Evolutionary conservation across 2,888 invertebrate genomes (phyloP).

Genomic region (Brachycybe producta): DNA sequence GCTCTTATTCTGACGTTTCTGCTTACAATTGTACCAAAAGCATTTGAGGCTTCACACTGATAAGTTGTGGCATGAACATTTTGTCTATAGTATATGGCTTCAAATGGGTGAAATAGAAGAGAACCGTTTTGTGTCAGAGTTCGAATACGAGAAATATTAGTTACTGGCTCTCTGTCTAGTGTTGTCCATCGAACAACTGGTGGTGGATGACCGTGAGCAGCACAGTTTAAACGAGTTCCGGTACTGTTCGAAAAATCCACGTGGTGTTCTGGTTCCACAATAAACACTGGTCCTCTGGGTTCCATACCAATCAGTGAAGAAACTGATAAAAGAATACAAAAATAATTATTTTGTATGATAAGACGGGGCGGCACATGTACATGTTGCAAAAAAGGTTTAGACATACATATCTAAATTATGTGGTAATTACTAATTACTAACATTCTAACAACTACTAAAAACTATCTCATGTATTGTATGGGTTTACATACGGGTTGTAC

Average conservation of each 20-base stretch:
- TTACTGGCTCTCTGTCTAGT: slow-evolving; percentile 12
- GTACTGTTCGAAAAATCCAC: slow-evolving; percentile 32
- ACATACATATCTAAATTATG: no score
- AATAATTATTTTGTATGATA: no score
- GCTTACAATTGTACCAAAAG: slow-evolving; percentile 18
- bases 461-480: no score
- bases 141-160: slow-evolving; percentile 12
- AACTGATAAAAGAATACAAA: no score
- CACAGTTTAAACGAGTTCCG: slow-evolving; percentile 31
- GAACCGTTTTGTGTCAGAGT: slow-evolving; percentile 16
- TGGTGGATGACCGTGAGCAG: slow-evolving; percentile 33
- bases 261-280: slow-evolving; percentile 29
- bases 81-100: slow-evolving; percentile 18
- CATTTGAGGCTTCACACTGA: slow-evolving; percentile 15
- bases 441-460: no score
- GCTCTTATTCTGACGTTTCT: slow-evolving; percentile 18
- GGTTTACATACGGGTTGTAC: no score
- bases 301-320: no score
- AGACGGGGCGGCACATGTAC: no score
- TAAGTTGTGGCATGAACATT: slow-evolving; percentile 19
- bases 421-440: no score
- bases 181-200: slow-evolving; percentile 23
- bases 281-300: slow-evolving; percentile 30
- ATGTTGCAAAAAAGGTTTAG: no score
- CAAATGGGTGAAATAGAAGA: slow-evolving; percentile 18